Base-by-base conservation (phyloP, 2,888 invertebrate genomes). In the Caradrina clavipalpis region DNA sequence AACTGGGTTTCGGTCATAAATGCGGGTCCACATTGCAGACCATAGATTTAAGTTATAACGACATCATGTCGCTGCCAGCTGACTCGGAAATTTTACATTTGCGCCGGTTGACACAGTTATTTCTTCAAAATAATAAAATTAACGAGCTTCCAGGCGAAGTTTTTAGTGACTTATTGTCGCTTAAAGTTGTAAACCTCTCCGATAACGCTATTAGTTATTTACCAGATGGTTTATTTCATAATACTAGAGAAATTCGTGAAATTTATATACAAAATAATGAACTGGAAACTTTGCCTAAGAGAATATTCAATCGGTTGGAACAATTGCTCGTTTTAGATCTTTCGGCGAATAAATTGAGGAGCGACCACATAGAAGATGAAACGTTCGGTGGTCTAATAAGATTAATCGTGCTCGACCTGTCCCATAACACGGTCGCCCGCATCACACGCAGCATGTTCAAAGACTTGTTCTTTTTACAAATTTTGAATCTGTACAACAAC, bases 221-320 rank as follows among this genome's bases (percentile, higher is more conserved):
- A 89, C 99, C 99, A 10, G 97, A 98, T 83, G 97, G 97, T 71
- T 94, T 98, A 78, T 98, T 99, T 93, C 97, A 97, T 80, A 97
- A 97, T 87, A 97, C 98, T 78, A 97, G 97, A 81, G 98, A 98
- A 91, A 96, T 98, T 80, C 97, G 98, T 58, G 98, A 98, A 94
- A 97, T 98, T 87, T 98, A 98, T 93, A 96, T 98, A 88, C 98
- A 98, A 89, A 97, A 98, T 95, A 99, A 99, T 94, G 98, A 98
- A 86, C 96, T 99, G 86, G 98, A 97, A 91, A 98, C 97, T 88
- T 95, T 99, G 86, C 98, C 98, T 73, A 97, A 97, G 87, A 98
- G 98, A 74, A 96, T 98, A 84, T 98, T 99, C 94, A 98, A 98
- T 89, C 97, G 98, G 63, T 95, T 99, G 87, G 98, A 98, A 91